These are phyloP conservation scores for Apomyelois bistriatella DNA, from an alignment of 2,888 invertebrate genomes.

Conservation along the genomic window DNA sequence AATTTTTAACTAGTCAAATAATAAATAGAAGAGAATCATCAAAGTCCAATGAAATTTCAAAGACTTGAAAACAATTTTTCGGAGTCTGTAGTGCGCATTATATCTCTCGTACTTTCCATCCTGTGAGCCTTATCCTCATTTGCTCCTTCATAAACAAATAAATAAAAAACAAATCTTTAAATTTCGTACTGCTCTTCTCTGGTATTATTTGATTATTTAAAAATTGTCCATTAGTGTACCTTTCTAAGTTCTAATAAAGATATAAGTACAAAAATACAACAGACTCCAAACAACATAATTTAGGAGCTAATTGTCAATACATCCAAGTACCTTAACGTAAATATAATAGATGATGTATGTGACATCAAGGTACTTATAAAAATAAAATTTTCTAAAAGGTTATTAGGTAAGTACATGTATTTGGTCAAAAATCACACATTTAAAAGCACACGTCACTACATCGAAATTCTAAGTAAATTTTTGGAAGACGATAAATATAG, in stretches of 20 bases:
- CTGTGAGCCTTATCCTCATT: no score
- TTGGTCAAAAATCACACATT: conserved; percentile 63
- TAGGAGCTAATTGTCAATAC: not conserved
- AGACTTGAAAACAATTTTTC: no score
- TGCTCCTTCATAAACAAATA: no score
- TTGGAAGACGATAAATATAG: conserved; percentile 31
- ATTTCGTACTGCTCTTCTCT: no score
- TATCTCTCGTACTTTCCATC: no score
- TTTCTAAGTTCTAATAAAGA: conserved; percentile 17
- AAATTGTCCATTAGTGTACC: not conserved
- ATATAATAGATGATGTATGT: conserved; percentile 16
- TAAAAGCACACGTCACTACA: conserved; percentile 36
- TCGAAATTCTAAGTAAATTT: conserved; percentile 15
- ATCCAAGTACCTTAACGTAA: conserved; percentile 8
- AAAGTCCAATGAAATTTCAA: no score
- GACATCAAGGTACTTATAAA: conserved; percentile 31
- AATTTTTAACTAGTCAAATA: not conserved
- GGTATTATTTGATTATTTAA: not conserved
- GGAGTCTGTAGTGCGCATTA: no score
- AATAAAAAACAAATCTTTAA: no score
- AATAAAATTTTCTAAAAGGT: conserved; percentile 37
- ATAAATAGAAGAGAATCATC: no score
- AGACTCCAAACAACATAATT: conserved; percentile 16
- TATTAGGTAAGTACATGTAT: conserved; percentile 48
- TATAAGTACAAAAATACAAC: conserved; percentile 29